A percentile compares a stretch with the other conserved stretches of the same genome.
Evolutionary conservation across 2,888 invertebrate genomes (phyloP).

Genomic region (Cyaniris semiargus): DNA sequence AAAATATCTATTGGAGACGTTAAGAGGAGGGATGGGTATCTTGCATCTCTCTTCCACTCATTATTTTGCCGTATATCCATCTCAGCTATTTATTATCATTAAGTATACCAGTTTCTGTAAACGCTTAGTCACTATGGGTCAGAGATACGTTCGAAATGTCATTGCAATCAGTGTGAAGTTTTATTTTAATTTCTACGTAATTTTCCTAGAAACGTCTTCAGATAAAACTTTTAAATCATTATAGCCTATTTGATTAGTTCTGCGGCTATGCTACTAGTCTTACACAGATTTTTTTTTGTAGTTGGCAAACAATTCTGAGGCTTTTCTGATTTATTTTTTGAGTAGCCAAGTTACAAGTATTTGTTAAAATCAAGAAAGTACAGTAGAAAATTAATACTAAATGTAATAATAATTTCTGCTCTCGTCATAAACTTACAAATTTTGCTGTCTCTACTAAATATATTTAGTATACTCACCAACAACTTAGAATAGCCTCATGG

Average conservation of each 20-base stretch:
- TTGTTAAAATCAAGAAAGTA: too few species aligned
- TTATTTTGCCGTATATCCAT: not conserved
- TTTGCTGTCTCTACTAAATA: too few species aligned
- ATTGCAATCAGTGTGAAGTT: constrained; percentile 57
- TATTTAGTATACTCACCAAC: too few species aligned
- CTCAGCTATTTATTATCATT: constrained; percentile 45
- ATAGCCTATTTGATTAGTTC: not conserved
- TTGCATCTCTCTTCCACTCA: constrained; percentile 48
- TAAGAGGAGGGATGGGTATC: constrained; percentile 54
- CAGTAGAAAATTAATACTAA: too few species aligned
- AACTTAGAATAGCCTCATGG: too few species aligned
- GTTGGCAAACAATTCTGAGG: too few species aligned
- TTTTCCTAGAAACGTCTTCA: not conserved
- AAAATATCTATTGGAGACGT: not conserved
- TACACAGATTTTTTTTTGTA: not conserved
- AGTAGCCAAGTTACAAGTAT: too few species aligned
- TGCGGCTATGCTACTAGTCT: not conserved
- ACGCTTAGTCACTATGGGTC: constrained; percentile 69
- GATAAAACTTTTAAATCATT: not conserved
- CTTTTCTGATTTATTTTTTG: too few species aligned
- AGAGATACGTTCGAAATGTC: constrained; percentile 67
- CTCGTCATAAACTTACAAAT: too few species aligned
- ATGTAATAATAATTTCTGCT: too few species aligned
- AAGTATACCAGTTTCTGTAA: constrained; percentile 61
- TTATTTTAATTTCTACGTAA: constrained; percentile 36